These are phyloP conservation scores for Lindbergichthys nudifrons DNA, from an alignment of 2,797 vertebrate genomes.

Conservation along the genomic window DNA sequence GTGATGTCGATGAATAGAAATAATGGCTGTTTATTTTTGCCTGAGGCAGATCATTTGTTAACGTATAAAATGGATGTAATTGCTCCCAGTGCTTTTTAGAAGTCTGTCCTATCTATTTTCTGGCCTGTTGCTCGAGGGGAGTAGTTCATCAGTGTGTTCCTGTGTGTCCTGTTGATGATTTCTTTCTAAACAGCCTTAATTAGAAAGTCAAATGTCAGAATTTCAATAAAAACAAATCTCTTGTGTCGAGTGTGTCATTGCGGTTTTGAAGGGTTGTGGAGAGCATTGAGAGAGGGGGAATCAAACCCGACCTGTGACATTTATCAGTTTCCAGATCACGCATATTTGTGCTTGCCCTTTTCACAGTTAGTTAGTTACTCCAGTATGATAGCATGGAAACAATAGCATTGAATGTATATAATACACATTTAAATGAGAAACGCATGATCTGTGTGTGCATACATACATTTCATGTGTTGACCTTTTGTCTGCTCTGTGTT, in stretches of 20 bases:
- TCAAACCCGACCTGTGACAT: background rate
- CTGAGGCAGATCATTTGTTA: conserved; percentile 9
- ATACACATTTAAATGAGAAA: conserved; percentile 9
- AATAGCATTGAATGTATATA: background rate
- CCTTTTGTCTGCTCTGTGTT: background rate
- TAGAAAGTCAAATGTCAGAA: conserved; percentile 43
- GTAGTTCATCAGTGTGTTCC: conserved; percentile 26
- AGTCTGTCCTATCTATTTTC: conserved; percentile 14
- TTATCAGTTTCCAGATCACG: conserved; percentile 2
- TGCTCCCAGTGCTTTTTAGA: conserved; percentile 16
- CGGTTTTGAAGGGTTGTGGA: conserved; percentile 18
- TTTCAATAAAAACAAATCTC: conserved; percentile 18
- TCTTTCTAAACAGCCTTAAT: conserved; percentile 21
- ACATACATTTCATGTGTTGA: conserved; percentile 1
- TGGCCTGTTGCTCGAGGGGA: conserved; percentile 14
- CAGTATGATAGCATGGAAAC: background rate
- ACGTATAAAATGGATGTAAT: conserved; percentile 25
- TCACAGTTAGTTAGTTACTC: conserved; percentile 5
- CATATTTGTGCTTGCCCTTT: conserved; percentile 13
- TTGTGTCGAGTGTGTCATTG: background rate
- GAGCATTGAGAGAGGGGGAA: background rate
- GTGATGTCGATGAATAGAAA: conserved; percentile 18
- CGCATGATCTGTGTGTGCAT: background rate
- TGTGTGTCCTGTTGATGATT: conserved; percentile 19
- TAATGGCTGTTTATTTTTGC: conserved; percentile 24